A percentile compares a stretch with the other conserved stretches of the same genome.
Conservation (phyloP, 2,888 invertebrate genomes). For the Monoplex corrugatus region DNA sequence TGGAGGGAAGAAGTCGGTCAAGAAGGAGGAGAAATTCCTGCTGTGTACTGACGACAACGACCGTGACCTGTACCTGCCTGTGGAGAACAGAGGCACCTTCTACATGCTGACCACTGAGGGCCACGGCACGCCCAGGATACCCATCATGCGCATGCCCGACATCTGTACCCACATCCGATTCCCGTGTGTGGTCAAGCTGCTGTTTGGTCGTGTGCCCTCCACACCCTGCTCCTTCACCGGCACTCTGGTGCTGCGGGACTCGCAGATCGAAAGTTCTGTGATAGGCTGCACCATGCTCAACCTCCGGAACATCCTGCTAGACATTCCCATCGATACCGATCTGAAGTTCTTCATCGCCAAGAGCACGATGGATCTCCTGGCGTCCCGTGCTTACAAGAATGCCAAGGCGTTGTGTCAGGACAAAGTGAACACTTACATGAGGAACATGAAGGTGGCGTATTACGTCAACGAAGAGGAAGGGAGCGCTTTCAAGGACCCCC, state of each 20-base stretch:
- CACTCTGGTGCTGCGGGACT: conserved; percentile 67
- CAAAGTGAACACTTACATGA: conserved; percentile 68
- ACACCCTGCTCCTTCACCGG: conserved; percentile 75
- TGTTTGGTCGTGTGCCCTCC: conserved; percentile 71
- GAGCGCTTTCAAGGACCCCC: not conserved
- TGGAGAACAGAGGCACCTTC: conserved; percentile 67
- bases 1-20: conserved; percentile 64
- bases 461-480: conserved; percentile 55
- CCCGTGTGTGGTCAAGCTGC: conserved; percentile 71
- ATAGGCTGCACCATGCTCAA: conserved; percentile 72
- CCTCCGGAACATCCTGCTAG: conserved; percentile 70
- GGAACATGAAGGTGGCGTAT: conserved; percentile 74
- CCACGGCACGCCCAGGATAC: conserved; percentile 58
- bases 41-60: conserved; percentile 70
- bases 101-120: conserved; percentile 63
- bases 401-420: conserved; percentile 68
- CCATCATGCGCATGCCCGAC: conserved; percentile 70
- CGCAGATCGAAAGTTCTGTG: conserved; percentile 67
- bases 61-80: conserved; percentile 68
- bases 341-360: conserved; percentile 68
- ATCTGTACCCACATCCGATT: conserved; percentile 65
- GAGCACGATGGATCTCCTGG: conserved; percentile 60
- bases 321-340: conserved; percentile 66
- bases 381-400: conserved; percentile 63
- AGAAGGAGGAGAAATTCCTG: conserved; percentile 65